Conservation (phyloP, 1,140 invertebrate genomes). For the Schmidtea mediterranea region DNA sequence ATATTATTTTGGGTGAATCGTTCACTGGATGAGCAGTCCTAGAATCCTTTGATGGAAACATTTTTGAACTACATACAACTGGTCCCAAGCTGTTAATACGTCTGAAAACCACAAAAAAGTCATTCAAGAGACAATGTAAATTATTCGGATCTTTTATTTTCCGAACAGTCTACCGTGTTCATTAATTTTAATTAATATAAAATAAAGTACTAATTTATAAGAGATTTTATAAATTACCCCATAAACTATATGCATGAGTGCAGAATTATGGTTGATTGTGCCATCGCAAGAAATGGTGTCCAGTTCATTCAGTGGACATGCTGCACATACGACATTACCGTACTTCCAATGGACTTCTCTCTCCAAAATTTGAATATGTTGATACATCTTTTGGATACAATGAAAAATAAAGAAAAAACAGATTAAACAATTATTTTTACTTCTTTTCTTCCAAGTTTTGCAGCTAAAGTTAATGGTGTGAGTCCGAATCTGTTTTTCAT, state of each 20-base stretch:
- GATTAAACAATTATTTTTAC: conserved; percentile 9
- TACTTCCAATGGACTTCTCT: conserved; percentile 66
- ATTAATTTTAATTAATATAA: no score
- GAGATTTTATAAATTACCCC: conserved; percentile 34
- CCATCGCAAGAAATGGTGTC: conserved; percentile 76
- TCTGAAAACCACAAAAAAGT: no score
- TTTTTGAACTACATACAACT: no score
- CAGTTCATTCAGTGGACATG: conserved; percentile 74
- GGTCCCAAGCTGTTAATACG: no score
- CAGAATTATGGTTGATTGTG: conserved; percentile 66
- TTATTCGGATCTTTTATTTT: no score
- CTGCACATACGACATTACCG: conserved; percentile 69
- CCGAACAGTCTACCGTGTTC: no score
- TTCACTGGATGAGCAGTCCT: no score
- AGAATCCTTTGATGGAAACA: no score
- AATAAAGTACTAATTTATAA: no score
- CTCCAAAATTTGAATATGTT: conserved; percentile 73
- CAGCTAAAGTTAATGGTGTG: conserved; percentile 68
- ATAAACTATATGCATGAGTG: conserved; percentile 86
- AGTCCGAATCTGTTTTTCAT: conserved; percentile 58
- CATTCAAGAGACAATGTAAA: no score
- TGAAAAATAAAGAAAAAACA: background rate
- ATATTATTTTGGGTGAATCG: no score
- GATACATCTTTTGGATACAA: conserved; percentile 41
- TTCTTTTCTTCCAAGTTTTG: conserved; percentile 63